Conservation (phyloP, 2,113 vertebrate species). For the Chaenogobius annularis region DNA sequence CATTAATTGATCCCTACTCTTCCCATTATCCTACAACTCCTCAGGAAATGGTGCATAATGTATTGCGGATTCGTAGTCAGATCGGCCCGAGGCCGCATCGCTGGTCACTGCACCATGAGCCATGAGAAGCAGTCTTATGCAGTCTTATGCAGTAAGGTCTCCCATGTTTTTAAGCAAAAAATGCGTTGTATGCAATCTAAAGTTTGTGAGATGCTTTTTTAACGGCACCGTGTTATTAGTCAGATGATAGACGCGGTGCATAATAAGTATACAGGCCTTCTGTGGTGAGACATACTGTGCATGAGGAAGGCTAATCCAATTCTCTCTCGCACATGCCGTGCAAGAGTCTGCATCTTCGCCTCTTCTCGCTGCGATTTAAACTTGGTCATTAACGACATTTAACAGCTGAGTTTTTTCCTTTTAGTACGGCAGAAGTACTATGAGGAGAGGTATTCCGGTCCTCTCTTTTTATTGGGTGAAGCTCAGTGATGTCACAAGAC, state of each 20-base stretch:
- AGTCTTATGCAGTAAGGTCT: background rate
- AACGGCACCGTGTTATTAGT: background rate
- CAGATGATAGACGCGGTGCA: background rate
- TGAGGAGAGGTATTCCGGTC: constrained; percentile 50
- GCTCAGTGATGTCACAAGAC: constrained; percentile 70
- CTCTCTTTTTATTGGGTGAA: constrained; percentile 67
- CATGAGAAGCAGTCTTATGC: background rate
- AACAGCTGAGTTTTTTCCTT: constrained; percentile 64
- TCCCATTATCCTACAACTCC: constrained; percentile 45
- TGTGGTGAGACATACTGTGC: background rate
- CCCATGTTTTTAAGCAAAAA: background rate
- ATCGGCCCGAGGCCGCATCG: constrained; percentile 34
- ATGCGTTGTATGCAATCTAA: too few relatives aligned
- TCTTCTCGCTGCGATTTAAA: constrained; percentile 57
- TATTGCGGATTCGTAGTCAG: constrained; percentile 34
- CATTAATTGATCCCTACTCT: constrained; percentile 47
- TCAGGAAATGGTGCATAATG: constrained; percentile 39
- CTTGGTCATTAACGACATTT: constrained; percentile 70
- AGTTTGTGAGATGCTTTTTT: rapidly evolving
- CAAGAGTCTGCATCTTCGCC: constrained; percentile 43
- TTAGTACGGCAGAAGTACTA: constrained; percentile 36
- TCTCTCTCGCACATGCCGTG: background rate
- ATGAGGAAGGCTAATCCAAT: background rate
- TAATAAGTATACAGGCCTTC: background rate
- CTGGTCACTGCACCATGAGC: constrained; percentile 8